Evolutionary conservation across 2,797 vertebrate genomes (phyloP).

Genomic region (Trematomus bernacchii): DNA sequence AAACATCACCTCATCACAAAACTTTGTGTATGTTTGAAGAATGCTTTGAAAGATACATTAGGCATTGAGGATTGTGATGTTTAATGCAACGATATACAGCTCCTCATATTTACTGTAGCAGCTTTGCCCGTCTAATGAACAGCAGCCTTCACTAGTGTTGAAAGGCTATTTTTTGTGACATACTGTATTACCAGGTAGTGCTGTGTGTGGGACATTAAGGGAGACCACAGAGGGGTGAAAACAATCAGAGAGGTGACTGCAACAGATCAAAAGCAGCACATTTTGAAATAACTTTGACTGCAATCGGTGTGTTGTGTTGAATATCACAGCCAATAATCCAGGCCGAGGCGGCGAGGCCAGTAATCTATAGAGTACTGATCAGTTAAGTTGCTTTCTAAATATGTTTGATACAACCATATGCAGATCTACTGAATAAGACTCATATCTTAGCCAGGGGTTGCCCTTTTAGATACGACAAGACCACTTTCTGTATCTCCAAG

Average conservation of each 20-base stretch:
- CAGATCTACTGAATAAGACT: conserved; percentile 11
- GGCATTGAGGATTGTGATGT: conserved; percentile 1
- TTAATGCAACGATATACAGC: background rate
- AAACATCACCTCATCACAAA: background rate
- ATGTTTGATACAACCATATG: conserved; percentile 18
- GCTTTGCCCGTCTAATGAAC: background rate
- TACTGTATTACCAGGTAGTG: background rate
- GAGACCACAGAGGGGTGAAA: background rate
- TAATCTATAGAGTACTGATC: background rate
- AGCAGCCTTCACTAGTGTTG: background rate
- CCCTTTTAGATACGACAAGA: conserved; percentile 11
- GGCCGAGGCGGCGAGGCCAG: background rate
- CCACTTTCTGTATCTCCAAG: background rate
- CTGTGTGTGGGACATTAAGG: background rate
- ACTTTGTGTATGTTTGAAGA: background rate
- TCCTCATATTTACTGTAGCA: no score
- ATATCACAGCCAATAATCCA: background rate
- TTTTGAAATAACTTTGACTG: background rate
- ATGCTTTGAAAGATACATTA: background rate
- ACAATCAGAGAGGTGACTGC: background rate
- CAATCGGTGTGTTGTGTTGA: background rate
- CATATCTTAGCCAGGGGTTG: background rate
- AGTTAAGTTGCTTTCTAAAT: conserved; percentile 9
- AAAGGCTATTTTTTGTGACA: background rate
- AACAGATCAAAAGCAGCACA: background rate